Evolutionary conservation across 1,140 invertebrate genomes (phyloP), one percentile per base, ranked within the genome.

Genomic region (Samia ricini): DNA sequence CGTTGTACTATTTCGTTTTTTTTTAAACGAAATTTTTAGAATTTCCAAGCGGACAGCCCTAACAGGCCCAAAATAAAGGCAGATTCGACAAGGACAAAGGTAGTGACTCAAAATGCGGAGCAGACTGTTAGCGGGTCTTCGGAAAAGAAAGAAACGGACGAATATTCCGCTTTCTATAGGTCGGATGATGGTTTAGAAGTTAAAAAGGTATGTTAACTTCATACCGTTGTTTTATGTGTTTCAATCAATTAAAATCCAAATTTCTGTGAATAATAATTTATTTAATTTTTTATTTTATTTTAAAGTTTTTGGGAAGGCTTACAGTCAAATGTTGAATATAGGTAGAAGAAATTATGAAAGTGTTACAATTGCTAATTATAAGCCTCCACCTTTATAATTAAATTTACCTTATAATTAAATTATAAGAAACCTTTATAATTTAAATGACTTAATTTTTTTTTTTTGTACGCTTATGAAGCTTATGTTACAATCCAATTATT

Each of bases 101-200:
- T 52, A 21, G 0, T 15, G 4, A 1, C 50, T 20, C 8, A 52
- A 12, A 52, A 52, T 22, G 19, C 21, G 15, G 10, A 42, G 12
- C 33, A 7, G 4, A n/a, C n/a, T n/a, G 33, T 42, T 7, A 42
- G 10, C 1, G 33, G 15, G 33, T 15, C 15, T 12, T 26, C n/a
- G 15, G n/a, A 33, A 4, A 19, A 15, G 6, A 33, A 18, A 4
- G 26, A 56, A 15, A 20, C 15, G 6, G 61, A 36, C 6, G 79
- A 77, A 56, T 85, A 85, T 54, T 64, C 68, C 0, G 83, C 81
- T 8, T 72, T 69, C 20, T 85, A 83, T 56, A 76, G 71, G 8
- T 52, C 72, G 0, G 77, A 84, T 48, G 72, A 85, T 24, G 83
- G 80, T 0, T 48, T 59, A 0, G 78, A 84, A 69, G 83, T 85